Base-by-base conservation (phyloP, 2,113 vertebrate species). In the Diphyllodes magnificus region DNA sequence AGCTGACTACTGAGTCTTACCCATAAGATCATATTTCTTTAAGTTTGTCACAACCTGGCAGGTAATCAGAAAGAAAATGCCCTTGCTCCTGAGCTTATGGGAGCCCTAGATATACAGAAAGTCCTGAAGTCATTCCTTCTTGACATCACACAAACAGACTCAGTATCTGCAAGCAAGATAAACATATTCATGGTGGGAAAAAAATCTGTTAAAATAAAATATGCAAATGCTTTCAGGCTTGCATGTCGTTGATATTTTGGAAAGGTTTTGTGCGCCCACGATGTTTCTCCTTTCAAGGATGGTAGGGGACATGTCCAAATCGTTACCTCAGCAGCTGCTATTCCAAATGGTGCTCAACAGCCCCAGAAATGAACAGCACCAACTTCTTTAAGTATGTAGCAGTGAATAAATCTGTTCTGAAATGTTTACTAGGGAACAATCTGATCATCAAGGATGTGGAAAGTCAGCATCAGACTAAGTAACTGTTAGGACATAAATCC, bases 201-300 rank as follows among this genome's bases (percentile, higher is more conserved):
- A 89, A 90, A 82, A 92, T 49, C 66, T 94, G 90, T 73, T 95
- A 84, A 86, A 94, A 87, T 77, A 91, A 92, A 94, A 95, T 84
- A 96, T 66, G 90, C 72, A 96, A 97, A 95, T 70, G 76, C 70
- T 92, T 90, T 92, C 86, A 70, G 70, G 78, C 83, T 90, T 84
- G 82, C 68, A 83, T 59, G 40, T 82, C n/a, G 0, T 45, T 90
- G 92, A 89, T 92, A 91, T 84, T 94, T 91, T 61, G 69, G 71
- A 96, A 90, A 89, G 73, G 63, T 85, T 92, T 49, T 83, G 71
- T 50, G 49, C 37, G 7, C 71, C 85, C 85, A 94, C 56, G 6
- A 81, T 96, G 84, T 92, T 96, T 97, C 81, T 95, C 84, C 95
- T 97, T 94, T 96, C 92, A 73, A 89, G 68, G 82, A 76, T 78